These are phyloP conservation scores for Eospalax fontanierii DNA, from an alignment of 2,797 vertebrate genomes.

Conservation along the genomic window DNA sequence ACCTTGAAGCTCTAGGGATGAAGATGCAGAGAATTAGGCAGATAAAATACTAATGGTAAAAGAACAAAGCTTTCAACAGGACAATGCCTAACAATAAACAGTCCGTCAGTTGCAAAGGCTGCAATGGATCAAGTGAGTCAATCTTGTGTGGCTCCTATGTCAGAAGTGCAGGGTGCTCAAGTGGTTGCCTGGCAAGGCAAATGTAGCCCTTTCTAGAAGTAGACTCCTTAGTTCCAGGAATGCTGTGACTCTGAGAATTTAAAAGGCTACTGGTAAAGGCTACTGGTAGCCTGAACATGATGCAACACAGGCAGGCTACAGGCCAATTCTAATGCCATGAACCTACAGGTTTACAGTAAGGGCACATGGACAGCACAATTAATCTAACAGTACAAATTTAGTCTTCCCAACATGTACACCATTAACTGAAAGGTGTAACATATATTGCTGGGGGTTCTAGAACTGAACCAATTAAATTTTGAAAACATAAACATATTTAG, in stretches of 20 bases:
- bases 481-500: constrained; percentile 2
- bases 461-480: constrained; percentile 51
- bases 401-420: not conserved
- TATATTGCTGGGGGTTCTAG: not conserved
- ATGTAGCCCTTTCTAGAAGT: not conserved
- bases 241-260: constrained; percentile 29
- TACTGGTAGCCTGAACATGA: constrained; percentile 30
- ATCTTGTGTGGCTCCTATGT: not conserved
- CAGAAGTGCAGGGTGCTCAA: not conserved
- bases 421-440: constrained; percentile 27
- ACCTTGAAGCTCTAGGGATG: constrained; percentile 94
- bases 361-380: not conserved
- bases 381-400: constrained; percentile 1
- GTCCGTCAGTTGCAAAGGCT: constrained; percentile 28
- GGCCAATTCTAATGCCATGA: constrained; percentile 20
- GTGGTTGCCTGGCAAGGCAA: not conserved
- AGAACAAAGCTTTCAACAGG: constrained; percentile 38
- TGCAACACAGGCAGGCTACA: constrained; percentile 20
- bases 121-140: not conserved
- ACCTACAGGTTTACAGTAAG: not conserved
- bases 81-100: not conserved
- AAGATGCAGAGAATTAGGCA: constrained; percentile 81
- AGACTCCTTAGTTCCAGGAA: constrained; percentile 1
- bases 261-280: constrained; percentile 13
- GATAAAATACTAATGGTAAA: constrained; percentile 46